Base-by-base conservation (phyloP, 23 tunicate genomes). In the Botrylloides violaceus region DNA sequence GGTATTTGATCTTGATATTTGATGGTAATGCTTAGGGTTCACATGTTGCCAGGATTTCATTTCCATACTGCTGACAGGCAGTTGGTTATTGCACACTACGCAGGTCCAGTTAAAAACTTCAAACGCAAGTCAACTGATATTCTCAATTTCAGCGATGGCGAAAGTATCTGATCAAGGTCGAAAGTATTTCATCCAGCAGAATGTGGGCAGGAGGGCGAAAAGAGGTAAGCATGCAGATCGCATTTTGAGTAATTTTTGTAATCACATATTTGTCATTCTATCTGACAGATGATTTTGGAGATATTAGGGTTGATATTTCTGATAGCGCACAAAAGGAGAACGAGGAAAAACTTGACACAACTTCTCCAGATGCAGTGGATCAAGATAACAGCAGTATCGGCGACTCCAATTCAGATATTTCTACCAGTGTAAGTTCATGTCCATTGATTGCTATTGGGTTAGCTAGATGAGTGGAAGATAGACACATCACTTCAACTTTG, bases 151-250 rank as follows among this genome's bases (percentile, higher is more conserved):
- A 86, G 95, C 95, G 61, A 83, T 84, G 6, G 80, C 77, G 43
- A 78, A 71, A 66, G 96, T 88, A 4, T 88, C 88, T 3, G 66
- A 71, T 32, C 77, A 88, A 29, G 96, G 77, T 25, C 64, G 78
- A 0, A 87, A 88, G 49, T n/a, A 81, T 39, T 39, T 88, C 36
- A 27, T 65, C 38, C 76, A 77, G 53, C 96, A 88, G 47, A 87
- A 88, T 15, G 53, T 43, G 12, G 53, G 53, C 53, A 43, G 53
- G 15, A 43, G 53, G 15, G 9, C 18, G 65, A 59, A 59, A 7
- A 59, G 53, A 43, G 53, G 53, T 43, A 43, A 43, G 53, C 15
- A 43, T 9, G 53, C 53, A 9, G 9, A 43, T 43, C 15, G 53
- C 15, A 43, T 43, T 43, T 43, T n/a, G n/a, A n/a, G n/a, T n/a